phyloP scores from a whole-genome alignment of 2,113 vertebrate species.

The Budorcas taxicolor region DNA sequence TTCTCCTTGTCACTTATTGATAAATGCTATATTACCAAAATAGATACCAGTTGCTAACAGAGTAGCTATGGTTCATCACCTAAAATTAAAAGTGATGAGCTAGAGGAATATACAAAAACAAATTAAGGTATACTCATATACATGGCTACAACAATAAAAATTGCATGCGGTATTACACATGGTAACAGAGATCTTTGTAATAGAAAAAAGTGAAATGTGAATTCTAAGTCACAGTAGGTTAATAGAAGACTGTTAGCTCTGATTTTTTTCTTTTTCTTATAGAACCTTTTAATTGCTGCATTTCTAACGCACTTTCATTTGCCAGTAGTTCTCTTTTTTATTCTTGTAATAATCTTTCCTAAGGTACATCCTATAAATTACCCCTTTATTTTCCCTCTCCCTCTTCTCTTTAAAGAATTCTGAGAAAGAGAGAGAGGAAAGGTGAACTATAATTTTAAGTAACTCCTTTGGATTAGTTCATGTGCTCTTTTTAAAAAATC shows the following conservation, averaged over 20 bases:
- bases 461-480: conserved; percentile 46
- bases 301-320: conserved; percentile 52
- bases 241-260: conserved; percentile 25
- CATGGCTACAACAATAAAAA: neutral
- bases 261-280: conserved; percentile 56
- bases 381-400: conserved; percentile 35
- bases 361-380: conserved; percentile 61
- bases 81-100: neutral
- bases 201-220: neutral
- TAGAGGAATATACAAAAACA: neutral
- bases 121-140: neutral
- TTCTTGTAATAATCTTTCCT: conserved; percentile 60
- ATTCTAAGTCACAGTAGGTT: conserved; percentile 13
- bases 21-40: conserved; percentile 2
- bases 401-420: conserved; percentile 52
- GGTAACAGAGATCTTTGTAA: neutral
- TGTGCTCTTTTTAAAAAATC: neutral
- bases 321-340: conserved; percentile 47
- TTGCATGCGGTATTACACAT: neutral
- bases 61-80: neutral
- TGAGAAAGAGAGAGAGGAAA: neutral
- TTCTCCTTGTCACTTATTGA: conserved; percentile 19
- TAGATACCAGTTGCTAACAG: neutral
- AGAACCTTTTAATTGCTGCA: conserved; percentile 62
- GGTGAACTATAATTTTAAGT: conserved; percentile 54